A percentile compares a stretch with the other conserved stretches of the same genome.
These are phyloP conservation scores for Tuberolachnus salignus DNA, from an alignment of 2,888 invertebrate species.

Conservation along the genomic window DNA sequence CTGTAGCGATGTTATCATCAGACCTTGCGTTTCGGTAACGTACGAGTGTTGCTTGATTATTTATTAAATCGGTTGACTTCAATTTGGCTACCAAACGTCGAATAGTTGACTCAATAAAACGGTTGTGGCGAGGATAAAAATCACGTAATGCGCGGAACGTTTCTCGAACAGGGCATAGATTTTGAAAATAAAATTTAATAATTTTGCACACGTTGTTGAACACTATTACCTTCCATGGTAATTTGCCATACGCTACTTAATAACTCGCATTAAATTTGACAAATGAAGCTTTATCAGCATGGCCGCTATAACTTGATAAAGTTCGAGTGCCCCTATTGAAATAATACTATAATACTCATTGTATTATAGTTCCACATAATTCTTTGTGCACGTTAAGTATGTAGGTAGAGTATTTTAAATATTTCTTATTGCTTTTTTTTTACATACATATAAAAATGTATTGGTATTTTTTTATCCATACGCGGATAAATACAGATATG, in stretches of 20 bases:
- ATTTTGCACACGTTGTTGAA: neutral
- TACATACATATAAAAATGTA: too few relatives aligned
- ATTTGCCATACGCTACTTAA: too few relatives aligned
- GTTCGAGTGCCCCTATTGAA: constrained; percentile 1
- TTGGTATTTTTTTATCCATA: too few relatives aligned
- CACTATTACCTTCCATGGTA: neutral
- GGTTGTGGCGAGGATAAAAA: constrained; percentile 18
- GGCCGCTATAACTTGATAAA: neutral
- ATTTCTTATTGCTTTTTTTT: too few relatives aligned
- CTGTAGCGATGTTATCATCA: constrained; percentile 61
- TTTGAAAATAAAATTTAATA: constrained; percentile 8
- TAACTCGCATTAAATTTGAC: neutral
- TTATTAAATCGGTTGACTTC: constrained; percentile 9
- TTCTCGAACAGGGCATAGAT: neutral
- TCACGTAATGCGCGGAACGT: neutral
- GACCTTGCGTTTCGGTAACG: constrained; percentile 60
- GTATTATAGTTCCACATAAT: too few relatives aligned
- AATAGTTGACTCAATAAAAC: neutral
- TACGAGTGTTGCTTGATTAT: constrained; percentile 58
- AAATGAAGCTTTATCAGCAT: neutral
- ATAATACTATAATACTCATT: too few relatives aligned
- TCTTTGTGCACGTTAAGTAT: too few relatives aligned
- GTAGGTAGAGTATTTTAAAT: too few relatives aligned
- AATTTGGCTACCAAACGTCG: constrained; percentile 13
- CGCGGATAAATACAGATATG: too few relatives aligned